A percentile compares a stretch with the other conserved stretches of the same genome.
phyloP scores from a whole-genome alignment of 2,113 vertebrate species.

The Pionites leucogaster region DNA sequence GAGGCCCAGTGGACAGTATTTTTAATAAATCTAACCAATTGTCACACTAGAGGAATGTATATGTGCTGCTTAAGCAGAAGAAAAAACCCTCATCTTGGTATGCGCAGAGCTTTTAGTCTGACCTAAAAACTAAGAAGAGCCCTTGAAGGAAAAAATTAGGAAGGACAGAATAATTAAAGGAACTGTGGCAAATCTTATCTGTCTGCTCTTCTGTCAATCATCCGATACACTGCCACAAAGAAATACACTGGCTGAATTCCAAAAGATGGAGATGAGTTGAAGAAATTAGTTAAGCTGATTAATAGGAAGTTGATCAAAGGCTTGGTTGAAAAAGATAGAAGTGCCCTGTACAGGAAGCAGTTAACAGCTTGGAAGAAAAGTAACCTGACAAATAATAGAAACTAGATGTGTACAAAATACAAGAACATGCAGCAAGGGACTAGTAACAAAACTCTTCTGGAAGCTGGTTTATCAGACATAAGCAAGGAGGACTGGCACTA shows the following conservation, averaged over 20 bases:
- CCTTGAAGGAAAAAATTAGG: neutral
- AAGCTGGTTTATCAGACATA: neutral
- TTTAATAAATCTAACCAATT: neutral
- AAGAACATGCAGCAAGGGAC: neutral
- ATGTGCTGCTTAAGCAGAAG: neutral
- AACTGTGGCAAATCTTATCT: constrained; percentile 35
- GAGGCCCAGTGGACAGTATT: neutral
- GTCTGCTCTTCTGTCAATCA: constrained; percentile 14
- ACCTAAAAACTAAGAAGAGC: neutral
- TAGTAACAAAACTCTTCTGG: neutral
- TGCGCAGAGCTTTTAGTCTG: neutral
- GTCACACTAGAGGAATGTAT: neutral
- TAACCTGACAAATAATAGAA: neutral
- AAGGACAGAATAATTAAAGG: constrained; percentile 27
- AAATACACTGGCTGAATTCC: neutral
- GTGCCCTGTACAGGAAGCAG: neutral
- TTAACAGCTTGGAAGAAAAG: neutral
- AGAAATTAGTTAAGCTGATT: neutral
- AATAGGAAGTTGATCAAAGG: neutral
- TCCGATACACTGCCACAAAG: neutral
- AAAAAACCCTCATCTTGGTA: neutral
- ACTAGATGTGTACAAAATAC: neutral
- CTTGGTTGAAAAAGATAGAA: neutral
- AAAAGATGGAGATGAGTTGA: neutral
- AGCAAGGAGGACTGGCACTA: neutral